Percentiles rank a stretch among this genome's conserved stretches.
Conservation (phyloP, 1,140 invertebrate genomes). For the Thaumetopoea pityocampa region DNA sequence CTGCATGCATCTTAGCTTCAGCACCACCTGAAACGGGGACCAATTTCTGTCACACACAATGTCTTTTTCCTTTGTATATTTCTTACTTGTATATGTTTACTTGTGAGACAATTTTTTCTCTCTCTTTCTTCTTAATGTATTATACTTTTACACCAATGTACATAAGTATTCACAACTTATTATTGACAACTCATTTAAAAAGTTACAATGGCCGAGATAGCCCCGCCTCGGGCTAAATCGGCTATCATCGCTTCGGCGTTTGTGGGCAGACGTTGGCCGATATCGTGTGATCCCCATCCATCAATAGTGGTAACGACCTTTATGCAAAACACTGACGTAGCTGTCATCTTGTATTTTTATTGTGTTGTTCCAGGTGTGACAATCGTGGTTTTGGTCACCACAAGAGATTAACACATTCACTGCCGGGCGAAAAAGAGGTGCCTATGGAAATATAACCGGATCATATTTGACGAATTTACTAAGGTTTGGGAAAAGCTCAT, state of each 20-base stretch:
- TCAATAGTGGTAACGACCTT: conserved; percentile 52
- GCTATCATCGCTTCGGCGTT: conserved; percentile 31
- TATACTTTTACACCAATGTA: no score
- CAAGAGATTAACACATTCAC: not conserved
- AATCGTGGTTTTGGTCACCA: not conserved
- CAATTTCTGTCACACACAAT: no score
- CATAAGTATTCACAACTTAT: conserved; percentile 32
- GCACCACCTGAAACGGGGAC: no score
- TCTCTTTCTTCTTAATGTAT: no score
- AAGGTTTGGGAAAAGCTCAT: no score
- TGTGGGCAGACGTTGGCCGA: conserved; percentile 23
- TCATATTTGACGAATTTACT: no score
- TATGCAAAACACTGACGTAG: conserved; percentile 37
- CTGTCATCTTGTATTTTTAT: conserved; percentile 29
- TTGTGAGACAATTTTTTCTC: no score
- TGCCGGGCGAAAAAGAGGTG: no score
- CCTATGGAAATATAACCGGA: no score
- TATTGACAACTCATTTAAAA: conserved; percentile 49
- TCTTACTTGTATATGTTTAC: no score
- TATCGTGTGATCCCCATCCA: conserved; percentile 50
- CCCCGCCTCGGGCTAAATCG: conserved; percentile 21
- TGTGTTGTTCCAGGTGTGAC: conserved; percentile 10
- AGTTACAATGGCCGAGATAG: conserved; percentile 29
- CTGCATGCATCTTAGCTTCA: no score
- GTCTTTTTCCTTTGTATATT: no score